Evolutionary conservation across 2,113 vertebrate genomes (phyloP), one percentile per base, ranked within the genome.

Genomic region (Barbus barbus): DNA sequence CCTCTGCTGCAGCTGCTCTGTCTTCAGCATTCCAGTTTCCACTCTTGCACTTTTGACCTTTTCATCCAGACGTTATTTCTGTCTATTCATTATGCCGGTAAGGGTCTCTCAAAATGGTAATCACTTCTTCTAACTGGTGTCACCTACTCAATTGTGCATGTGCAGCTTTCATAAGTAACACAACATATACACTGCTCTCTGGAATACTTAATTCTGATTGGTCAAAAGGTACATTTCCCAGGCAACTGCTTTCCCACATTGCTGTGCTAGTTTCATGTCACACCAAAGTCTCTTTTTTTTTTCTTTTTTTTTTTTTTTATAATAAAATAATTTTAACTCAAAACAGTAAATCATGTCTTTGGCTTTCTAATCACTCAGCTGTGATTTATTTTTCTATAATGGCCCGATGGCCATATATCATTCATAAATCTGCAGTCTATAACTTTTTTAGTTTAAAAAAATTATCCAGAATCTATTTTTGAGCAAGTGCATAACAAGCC

Each of bases 31-130:
- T 80, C 26, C 24, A 80, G 60, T 26, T 48, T 80, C 4, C 60
- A 28, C 24, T 80, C 26, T 8, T n/a, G 78, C 78, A 67, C 78
- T 80, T 67, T 80, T 48, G 60, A 80, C 78, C 61, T 44, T 33
- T 80, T 48, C 44, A 67, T 80, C 18, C 58, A 46, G 8, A 46
- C 24, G 1, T 8, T 65, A 48, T 80, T 48, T 65, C 41, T 65
- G 56, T 80, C 78, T 46, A 31, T 48, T 65, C 12, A 48, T 48
- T 22, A 65, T 80, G 60, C 44, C n/a, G 11, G 12, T 58, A 48
- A 73, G 9, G 3, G n/a, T 53, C 38, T 71, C 46, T 44, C 60
- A 53, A 84, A 78, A 61, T 28, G 4, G 12, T 41, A 58, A 69
- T 53, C 60, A 48, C 12, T 36, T 9, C 3, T 24, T 53, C 67